phyloP scores from a whole-genome alignment of 2,113 vertebrate species.

The Rhinichthys klamathensis region DNA sequence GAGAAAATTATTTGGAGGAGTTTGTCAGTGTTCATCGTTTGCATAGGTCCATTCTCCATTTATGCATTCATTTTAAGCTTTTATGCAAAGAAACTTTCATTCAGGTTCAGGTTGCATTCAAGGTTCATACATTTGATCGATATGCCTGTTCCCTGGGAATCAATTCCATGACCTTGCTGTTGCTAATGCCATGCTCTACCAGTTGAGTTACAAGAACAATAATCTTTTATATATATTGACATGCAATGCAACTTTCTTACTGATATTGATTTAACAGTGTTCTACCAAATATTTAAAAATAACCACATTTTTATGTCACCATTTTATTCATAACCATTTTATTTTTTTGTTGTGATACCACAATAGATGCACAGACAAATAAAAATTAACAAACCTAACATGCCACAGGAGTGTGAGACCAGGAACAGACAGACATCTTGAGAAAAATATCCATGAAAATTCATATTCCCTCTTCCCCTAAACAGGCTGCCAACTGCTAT shows the following conservation, averaged over 20 bases:
- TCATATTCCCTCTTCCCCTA: not conserved
- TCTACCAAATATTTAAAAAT: not conserved
- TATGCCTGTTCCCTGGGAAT: not conserved
- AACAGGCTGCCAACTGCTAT: conserved; percentile 2
- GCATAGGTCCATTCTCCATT: not conserved
- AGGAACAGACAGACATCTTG: not conserved
- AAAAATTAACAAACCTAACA: not conserved
- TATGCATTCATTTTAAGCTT: not conserved
- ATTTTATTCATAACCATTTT: too few relatives aligned
- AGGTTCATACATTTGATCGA: not conserved
- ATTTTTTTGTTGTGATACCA: not conserved
- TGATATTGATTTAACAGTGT: not conserved
- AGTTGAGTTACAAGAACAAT: not conserved
- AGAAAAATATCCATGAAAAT: conserved; percentile 10
- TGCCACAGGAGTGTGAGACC: not conserved
- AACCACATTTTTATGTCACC: not conserved
- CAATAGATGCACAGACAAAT: not conserved
- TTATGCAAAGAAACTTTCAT: conserved; percentile 1
- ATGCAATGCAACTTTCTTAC: not conserved
- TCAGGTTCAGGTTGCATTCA: conserved; percentile 2
- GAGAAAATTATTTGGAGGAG: not conserved
- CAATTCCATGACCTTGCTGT: conserved; percentile 10
- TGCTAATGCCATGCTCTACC: not conserved
- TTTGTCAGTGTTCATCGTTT: not conserved
- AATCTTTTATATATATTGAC: not conserved